A percentile compares a stretch with the other conserved stretches of the same genome.
Conservation (phyloP, 2,797 vertebrate species). For the Rallus crepitans region DNA sequence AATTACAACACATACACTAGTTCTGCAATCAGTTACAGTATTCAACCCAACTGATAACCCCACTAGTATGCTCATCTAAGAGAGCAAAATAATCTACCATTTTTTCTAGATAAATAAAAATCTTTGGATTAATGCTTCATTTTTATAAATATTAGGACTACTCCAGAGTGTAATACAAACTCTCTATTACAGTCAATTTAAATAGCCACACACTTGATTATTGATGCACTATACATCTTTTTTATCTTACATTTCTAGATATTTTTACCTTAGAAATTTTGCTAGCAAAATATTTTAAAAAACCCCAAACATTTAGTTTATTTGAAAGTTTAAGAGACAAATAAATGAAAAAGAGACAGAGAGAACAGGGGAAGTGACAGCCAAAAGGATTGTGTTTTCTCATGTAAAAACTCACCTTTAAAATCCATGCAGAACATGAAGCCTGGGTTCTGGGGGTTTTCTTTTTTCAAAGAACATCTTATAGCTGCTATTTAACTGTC, state of each 20-base stretch:
- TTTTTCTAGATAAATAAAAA: neutral
- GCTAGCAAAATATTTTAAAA: neutral
- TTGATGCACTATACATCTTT: neutral
- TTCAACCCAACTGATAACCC: neutral
- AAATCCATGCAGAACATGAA: neutral
- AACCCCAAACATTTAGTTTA: neutral
- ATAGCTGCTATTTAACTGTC: neutral
- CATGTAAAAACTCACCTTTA: neutral
- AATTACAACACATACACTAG: neutral
- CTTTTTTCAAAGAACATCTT: neutral
- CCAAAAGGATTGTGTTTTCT: neutral
- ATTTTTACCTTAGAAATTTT: neutral
- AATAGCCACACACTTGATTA: neutral
- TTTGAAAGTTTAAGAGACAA: neutral
- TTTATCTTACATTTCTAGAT: neutral
- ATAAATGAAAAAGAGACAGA: neutral
- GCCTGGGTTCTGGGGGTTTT: neutral
- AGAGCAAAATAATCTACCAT: neutral
- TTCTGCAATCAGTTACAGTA: neutral
- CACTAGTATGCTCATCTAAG: neutral
- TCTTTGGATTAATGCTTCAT: neutral
- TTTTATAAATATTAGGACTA: neutral
- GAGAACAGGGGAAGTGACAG: neutral
- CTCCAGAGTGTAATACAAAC: neutral
- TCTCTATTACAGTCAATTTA: neutral